Evolutionary conservation across 2,888 invertebrate species (phyloP), one percentile per base, ranked within the genome.

Genomic region (Itoplectis maculator): DNA sequence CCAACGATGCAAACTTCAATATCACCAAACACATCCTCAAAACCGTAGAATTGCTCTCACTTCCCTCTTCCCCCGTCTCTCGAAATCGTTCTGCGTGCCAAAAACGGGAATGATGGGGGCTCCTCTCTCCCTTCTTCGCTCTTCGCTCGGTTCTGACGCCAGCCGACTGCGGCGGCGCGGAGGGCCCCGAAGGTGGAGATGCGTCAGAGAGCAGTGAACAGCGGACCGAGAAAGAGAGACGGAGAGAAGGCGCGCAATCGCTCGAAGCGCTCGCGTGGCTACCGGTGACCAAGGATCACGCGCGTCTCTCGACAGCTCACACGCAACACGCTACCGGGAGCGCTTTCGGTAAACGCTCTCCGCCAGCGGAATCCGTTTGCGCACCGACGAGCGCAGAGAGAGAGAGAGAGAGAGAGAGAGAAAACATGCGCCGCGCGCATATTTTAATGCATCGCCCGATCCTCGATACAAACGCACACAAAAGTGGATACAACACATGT

Each of bases 261-360:
- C 91, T 90, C 86, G 89, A 87, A 91, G 91, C 91, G 91, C 84
- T 91, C 91, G 90, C 91, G 91, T 91, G 91, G 91, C 91, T 86
- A 88, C 87, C 78, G 82, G 82, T 85, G 82, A 84, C 81, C 79
- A 81, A 79, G 80, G 68, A 75, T 79, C 85, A 78, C 83, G 79
- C 75, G 75, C 83, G 69, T 70, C 76, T 59, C 54, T 73, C 66
- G 47, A 45, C 42, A 65, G 23, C 72, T 77, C 76, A 68, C 79
- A 79, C 78, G 83, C 80, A 79, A 73, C 70, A 54, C 69, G 68
- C 75, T 69, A 83, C 80, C 76, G 79, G 83, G 77, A 73, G 77
- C 80, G 74, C 56, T 83, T 78, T 81, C 78, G 68, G 73, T 81
- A 78, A 81, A 83, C 77, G 81, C 54, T 23, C 40, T 51, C 37